These are phyloP conservation scores for Drosophila dives DNA, from an alignment of 2,888 invertebrate species.

Conservation along the genomic window DNA sequence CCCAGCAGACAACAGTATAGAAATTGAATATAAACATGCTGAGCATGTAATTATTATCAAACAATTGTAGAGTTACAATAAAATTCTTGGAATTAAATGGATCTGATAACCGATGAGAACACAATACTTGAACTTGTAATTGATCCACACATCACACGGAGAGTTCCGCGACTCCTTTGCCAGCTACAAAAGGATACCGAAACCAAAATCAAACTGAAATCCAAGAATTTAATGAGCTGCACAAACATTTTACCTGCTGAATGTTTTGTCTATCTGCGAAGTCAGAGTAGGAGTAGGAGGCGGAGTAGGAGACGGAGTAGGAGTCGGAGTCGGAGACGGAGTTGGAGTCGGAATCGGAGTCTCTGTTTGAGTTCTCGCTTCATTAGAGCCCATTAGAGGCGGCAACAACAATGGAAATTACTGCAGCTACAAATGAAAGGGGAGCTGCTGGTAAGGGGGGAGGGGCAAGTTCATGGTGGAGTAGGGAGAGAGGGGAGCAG, in stretches of 20 bases:
- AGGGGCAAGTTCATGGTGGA: background rate
- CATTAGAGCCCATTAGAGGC: constrained; percentile 74
- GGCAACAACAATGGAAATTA: constrained; percentile 65
- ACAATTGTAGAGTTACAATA: background rate
- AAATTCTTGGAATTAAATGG: constrained; percentile 2
- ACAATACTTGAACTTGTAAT: constrained; percentile 29
- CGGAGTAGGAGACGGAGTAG: background rate
- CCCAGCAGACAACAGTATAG: background rate
- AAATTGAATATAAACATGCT: background rate
- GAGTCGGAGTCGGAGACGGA: background rate
- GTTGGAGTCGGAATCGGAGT: background rate
- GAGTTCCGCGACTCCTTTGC: constrained; percentile 6
- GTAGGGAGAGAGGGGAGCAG: background rate
- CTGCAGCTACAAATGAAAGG: constrained; percentile 26
- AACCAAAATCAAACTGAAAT: constrained; percentile 2
- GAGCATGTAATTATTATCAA: background rate
- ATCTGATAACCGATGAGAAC: constrained; percentile 9
- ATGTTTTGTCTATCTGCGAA: background rate
- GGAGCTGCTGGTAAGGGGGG: background rate
- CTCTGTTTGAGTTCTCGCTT: constrained; percentile 44
- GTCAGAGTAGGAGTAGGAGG: background rate
- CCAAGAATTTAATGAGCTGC: constrained; percentile 55
- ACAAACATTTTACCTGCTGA: constrained; percentile 52
- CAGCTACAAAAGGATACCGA: constrained; percentile 30
- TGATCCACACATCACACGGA: constrained; percentile 16